Evolutionary conservation across 2,888 invertebrate species (phyloP).

Genomic region (Brenthis hecate): DNA sequence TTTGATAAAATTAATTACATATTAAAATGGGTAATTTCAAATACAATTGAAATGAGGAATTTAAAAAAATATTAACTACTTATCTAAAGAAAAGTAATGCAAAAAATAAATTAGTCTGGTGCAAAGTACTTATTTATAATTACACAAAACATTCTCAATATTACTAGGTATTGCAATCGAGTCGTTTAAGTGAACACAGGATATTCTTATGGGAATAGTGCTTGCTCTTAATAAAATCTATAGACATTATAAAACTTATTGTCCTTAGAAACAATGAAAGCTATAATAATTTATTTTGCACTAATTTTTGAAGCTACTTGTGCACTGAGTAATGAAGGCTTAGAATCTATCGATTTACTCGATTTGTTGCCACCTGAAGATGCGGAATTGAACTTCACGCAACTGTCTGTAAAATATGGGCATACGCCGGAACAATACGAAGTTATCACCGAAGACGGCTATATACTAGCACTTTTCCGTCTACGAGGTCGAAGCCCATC

Average conservation of each 20-base stretch:
- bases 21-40: no score
- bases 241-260: no score
- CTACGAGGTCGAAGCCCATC: constrained; percentile 43
- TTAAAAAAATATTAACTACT: no score
- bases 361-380: not conserved
- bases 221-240: no score
- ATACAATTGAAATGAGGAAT: not conserved
- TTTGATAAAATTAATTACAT: no score
- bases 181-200: not conserved
- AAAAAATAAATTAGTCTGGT: not conserved
- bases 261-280: no score
- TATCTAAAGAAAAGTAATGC: no score
- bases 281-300: no score
- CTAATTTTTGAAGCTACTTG: no score
- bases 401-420: constrained; percentile 43
- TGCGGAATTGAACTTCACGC: constrained; percentile 31
- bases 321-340: not conserved
- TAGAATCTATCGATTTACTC: not conserved
- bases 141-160: constrained; percentile 4
- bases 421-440: constrained; percentile 40
- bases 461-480: constrained; percentile 47
- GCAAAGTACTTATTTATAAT: not conserved
- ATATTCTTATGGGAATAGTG: not conserved
- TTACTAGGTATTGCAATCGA: not conserved
- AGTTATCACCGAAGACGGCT: constrained; percentile 51